Base-by-base conservation (phyloP, 2,797 vertebrate species). In the Spinibarbus caldwelli region DNA sequence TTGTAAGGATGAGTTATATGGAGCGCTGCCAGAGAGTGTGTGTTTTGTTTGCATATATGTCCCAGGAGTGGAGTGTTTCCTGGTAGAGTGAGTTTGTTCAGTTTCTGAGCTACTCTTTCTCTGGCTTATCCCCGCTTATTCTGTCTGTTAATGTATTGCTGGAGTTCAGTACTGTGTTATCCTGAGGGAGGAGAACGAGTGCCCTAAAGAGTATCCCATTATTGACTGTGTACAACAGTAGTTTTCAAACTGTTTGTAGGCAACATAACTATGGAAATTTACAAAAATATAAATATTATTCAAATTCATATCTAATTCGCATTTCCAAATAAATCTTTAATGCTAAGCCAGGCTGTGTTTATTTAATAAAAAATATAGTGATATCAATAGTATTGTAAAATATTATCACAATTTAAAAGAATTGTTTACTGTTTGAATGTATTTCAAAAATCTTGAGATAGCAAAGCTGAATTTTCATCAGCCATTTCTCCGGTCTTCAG, bases 51-150 rank as follows among this genome's bases (percentile, higher is more conserved):
- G 68, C 36, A 54, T 86, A 11, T 86, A 23, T 49, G 49, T 85
- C 86, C 86, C 83, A 34, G 68, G 83, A 78, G 86, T 54, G 49
- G 26, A 54, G 49, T 43, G 43, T 77, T 80, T 84, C 76, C 82
- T 84, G 86, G 31, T 73, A 79, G 80, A 80, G 17, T 80, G 83
- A 76, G 83, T 85, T 87, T 71, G 64, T 70, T 45, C 38, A 34
- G 82, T 80, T 84, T 85, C 67, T 57, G 10, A 77, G 82, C 76
- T 12, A 70, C 12, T 43, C 36, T 64, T 73, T 68, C 31, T 62
- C 21, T 67, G 31, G 26, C 70, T 80, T 49, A n/a, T n/a, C n/a
- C n/a, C n/a, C n/a, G n/a, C n/a, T n/a, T n/a, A n/a, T n/a, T n/a
- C n/a, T 7, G 31, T 41, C 66, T 83, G 26, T 67, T 43, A 26